Conservation (phyloP, 2,888 invertebrate genomes). For the Nemurella pictetii region DNA sequence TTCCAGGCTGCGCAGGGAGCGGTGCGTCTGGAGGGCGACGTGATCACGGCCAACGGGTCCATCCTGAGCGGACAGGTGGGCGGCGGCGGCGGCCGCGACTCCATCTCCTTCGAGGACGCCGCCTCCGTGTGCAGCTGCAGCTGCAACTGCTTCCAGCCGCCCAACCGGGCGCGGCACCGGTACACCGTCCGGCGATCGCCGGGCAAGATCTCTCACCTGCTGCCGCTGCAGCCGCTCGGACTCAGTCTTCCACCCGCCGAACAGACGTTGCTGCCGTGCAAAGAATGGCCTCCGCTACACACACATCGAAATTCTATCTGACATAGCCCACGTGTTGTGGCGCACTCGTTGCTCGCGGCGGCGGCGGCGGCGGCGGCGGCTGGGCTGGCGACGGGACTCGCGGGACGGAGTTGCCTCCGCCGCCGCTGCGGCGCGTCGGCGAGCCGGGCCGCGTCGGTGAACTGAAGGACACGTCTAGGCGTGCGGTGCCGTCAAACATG, state of each 20-base stretch:
- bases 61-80: conserved; percentile 72
- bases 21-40: conserved; percentile 93
- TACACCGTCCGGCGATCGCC: conserved; percentile 59
- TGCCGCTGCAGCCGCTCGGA: conserved; percentile 54
- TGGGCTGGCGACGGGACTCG: background rate
- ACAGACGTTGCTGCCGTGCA: conserved; percentile 23
- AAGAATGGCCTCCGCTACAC: conserved; percentile 49
- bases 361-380: too few species aligned
- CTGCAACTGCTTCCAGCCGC: conserved; percentile 52
- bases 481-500: conserved; percentile 33
- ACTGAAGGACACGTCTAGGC: background rate
- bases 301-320: conserved; percentile 54
- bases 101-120: conserved; percentile 49
- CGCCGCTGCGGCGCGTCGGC: background rate
- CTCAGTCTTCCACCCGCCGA: conserved; percentile 43
- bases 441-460: background rate
- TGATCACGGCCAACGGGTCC: conserved; percentile 92
- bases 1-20: conserved; percentile 89
- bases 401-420: background rate
- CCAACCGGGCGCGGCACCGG: conserved; percentile 52
- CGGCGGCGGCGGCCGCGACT: conserved; percentile 43
- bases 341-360: background rate
- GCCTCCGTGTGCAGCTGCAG: conserved; percentile 56
- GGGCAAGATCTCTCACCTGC: conserved; percentile 57
- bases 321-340: conserved; percentile 40